Conservation (phyloP, 1,140 invertebrate genomes). For the Musca domestica region DNA sequence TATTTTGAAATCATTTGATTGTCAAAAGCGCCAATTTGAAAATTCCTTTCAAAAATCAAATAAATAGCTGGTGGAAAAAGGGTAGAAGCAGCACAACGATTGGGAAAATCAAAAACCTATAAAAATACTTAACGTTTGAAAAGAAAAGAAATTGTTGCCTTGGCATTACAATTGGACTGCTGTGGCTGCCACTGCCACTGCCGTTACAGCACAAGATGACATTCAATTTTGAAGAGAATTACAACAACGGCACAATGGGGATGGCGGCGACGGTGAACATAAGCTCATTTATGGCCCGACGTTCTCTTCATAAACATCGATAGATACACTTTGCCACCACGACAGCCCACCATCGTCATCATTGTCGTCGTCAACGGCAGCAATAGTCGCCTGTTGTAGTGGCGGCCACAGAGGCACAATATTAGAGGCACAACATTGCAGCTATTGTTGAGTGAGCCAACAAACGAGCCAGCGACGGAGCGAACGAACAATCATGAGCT, state of each 20-base stretch:
- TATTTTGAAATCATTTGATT: no score
- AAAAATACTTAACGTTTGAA: no score
- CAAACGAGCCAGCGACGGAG: neutral
- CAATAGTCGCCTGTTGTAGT: neutral
- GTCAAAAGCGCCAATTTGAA: no score
- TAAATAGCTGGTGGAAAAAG: no score
- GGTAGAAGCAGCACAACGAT: no score
- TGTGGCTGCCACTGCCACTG: no score
- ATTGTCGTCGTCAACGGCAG: neutral
- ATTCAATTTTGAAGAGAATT: conserved; percentile 1
- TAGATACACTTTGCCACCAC: neutral
- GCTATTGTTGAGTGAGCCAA: neutral
- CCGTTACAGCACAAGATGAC: neutral
- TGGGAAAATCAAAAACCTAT: no score
- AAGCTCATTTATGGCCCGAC: conserved; percentile 12
- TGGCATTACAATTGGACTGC: no score
- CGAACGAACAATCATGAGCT: conserved; percentile 12
- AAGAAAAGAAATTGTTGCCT: no score
- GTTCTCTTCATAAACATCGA: conserved; percentile 9
- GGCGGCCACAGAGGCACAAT: neutral
- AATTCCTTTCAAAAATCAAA: no score
- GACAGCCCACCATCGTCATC: no score
- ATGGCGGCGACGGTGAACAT: neutral
- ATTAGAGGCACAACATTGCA: neutral
- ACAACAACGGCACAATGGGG: neutral